These are phyloP conservation scores for Pseudolycoriella hygida DNA, from an alignment of 2,888 invertebrate genomes.

Conservation along the genomic window DNA sequence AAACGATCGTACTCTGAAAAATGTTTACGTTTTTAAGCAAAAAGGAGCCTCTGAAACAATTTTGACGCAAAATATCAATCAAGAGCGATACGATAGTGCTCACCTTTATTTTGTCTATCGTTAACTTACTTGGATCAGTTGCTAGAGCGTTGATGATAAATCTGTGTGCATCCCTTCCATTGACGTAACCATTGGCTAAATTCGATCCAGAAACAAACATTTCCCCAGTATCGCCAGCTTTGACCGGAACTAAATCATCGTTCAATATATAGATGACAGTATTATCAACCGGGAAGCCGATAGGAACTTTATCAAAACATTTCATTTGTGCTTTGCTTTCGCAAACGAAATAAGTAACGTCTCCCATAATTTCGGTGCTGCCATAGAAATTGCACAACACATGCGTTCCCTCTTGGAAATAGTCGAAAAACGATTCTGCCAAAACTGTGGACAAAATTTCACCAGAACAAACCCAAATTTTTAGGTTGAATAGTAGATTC, in stretches of 20 bases:
- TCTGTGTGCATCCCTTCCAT: conserved; percentile 50
- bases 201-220: conserved; percentile 66
- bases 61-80: too few relatives aligned
- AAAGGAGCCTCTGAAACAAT: too few relatives aligned
- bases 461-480: conserved; percentile 75
- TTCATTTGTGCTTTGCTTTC: conserved; percentile 40
- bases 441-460: conserved; percentile 57
- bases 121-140: conserved; percentile 35
- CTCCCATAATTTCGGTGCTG: conserved; percentile 83
- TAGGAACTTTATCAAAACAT: conserved; percentile 53
- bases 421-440: conserved; percentile 56
- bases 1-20: conserved; percentile 45
- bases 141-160: conserved; percentile 62
- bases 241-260: conserved; percentile 50
- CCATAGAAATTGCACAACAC: conserved; percentile 77
- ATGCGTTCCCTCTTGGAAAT: conserved; percentile 46
- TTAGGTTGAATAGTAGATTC: conserved; percentile 38
- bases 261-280: conserved; percentile 66
- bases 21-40: too few relatives aligned
- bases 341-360: conserved; percentile 63
- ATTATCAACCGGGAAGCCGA: conserved; percentile 64
- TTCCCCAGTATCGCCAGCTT: conserved; percentile 60
- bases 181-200: conserved; percentile 65
- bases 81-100: too few relatives aligned
- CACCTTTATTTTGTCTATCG: too few relatives aligned